These are phyloP conservation scores for Thalassoma bifasciatum DNA, from an alignment of 2,113 vertebrate species.

Conservation along the genomic window DNA sequence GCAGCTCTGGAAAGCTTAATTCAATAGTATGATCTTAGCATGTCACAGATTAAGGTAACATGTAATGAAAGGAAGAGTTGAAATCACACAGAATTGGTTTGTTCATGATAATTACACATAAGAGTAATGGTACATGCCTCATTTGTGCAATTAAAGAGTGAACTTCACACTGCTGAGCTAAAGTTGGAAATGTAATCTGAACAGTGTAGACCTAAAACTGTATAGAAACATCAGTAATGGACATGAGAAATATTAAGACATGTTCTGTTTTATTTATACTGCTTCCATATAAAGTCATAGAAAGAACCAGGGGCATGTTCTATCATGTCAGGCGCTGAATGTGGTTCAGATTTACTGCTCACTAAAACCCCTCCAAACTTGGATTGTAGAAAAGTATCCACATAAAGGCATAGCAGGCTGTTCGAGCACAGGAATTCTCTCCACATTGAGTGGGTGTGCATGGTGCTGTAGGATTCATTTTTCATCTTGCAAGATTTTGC, in stretches of 20 bases:
- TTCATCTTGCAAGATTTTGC: too few relatives aligned
- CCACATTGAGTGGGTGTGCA: too few relatives aligned
- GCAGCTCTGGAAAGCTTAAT: conserved; percentile 7
- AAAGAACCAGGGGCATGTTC: neutral
- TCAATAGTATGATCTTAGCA: neutral
- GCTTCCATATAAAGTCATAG: too few relatives aligned
- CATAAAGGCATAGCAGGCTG: too few relatives aligned
- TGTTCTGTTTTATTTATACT: neutral
- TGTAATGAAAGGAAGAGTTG: conserved; percentile 1
- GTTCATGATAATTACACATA: neutral
- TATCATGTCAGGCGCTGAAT: too few relatives aligned
- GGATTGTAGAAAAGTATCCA: neutral
- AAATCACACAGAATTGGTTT: conserved; percentile 7
- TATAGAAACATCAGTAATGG: neutral
- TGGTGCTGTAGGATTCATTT: too few relatives aligned
- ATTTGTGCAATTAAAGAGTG: too few relatives aligned
- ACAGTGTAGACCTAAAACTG: too few relatives aligned
- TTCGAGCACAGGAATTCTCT: too few relatives aligned
- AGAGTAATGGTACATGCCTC: too few relatives aligned
- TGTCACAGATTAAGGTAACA: conserved; percentile 12
- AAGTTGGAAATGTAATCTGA: too few relatives aligned
- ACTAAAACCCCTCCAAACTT: neutral
- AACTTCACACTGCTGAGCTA: too few relatives aligned
- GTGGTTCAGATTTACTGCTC: neutral
- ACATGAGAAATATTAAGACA: neutral